Evolutionary conservation across 2,113 vertebrate genomes (phyloP).

Genomic region (Thunnus maccoyii): DNA sequence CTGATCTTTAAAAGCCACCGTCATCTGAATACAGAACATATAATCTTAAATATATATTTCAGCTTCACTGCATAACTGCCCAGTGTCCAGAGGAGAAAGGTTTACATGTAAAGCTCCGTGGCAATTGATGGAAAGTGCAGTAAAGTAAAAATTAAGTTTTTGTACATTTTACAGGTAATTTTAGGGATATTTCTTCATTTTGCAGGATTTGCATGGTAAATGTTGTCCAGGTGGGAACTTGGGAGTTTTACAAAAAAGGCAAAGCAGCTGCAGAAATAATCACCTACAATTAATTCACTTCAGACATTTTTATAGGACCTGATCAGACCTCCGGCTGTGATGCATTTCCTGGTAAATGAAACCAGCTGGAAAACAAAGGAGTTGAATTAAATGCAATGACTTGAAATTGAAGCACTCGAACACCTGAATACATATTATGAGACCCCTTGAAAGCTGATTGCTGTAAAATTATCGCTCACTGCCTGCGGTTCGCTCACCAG

Average conservation of each 20-base stretch:
- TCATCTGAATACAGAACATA: too few relatives aligned
- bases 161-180: too few relatives aligned
- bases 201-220: too few relatives aligned
- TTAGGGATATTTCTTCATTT: too few relatives aligned
- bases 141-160: too few relatives aligned
- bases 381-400: background rate
- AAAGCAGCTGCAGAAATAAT: constrained; percentile 9
- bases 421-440: background rate
- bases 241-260: background rate
- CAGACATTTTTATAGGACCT: background rate
- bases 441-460: background rate
- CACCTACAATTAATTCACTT: background rate
- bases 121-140: too few relatives aligned
- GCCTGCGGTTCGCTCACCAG: background rate
- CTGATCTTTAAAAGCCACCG: too few relatives aligned
- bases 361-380: background rate
- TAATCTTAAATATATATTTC: too few relatives aligned
- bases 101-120: too few relatives aligned
- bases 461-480: background rate
- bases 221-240: background rate
- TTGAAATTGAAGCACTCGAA: background rate
- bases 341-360: background rate
- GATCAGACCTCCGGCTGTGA: background rate
- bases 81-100: too few relatives aligned
- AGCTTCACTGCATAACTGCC: too few relatives aligned